phyloP scores from a whole-genome alignment of 2,113 vertebrate genomes.

The Neolamprologus devosi region DNA sequence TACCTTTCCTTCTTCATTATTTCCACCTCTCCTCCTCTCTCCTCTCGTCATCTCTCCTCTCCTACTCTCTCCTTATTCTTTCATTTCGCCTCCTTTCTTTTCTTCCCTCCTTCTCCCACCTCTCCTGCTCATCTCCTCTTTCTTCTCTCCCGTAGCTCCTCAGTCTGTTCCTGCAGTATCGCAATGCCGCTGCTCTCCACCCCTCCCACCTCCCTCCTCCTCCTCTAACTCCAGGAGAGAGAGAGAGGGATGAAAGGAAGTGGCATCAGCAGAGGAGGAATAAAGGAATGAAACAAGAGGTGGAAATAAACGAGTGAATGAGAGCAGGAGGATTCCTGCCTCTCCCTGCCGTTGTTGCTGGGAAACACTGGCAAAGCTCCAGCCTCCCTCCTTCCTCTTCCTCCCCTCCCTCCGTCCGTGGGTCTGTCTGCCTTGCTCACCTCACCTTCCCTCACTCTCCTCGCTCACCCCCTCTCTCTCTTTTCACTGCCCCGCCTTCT shows the following conservation, averaged over 20 bases:
- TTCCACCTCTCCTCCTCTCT: background rate
- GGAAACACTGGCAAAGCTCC: slow-evolving; percentile 61
- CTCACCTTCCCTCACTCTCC: slow-evolving; percentile 6
- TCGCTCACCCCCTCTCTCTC: background rate
- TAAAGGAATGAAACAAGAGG: slow-evolving; percentile 13
- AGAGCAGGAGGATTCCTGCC: slow-evolving; percentile 25
- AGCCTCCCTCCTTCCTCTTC: background rate
- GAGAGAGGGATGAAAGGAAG: background rate
- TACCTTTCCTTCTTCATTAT: background rate
- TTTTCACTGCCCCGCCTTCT: slow-evolving; percentile 22
- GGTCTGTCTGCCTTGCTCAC: slow-evolving; percentile 17
- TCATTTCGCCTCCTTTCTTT: background rate
- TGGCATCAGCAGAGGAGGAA: slow-evolving; percentile 16
- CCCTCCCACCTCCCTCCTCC: background rate
- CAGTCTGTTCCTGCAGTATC: slow-evolving; percentile 45
- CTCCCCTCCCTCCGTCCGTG: background rate
- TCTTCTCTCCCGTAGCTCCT: slow-evolving; percentile 22
- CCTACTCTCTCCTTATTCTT: background rate
- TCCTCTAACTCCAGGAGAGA: slow-evolving; percentile 20
- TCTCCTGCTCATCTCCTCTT: background rate
- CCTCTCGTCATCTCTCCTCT: background rate
- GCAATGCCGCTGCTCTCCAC: slow-evolving; percentile 13
- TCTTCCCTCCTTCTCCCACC: background rate
- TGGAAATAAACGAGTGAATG: slow-evolving; percentile 10
- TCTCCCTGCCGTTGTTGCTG: slow-evolving; percentile 51